Base-by-base conservation (phyloP, 2,113 vertebrate genomes). In the Callaeas wilsoni region DNA sequence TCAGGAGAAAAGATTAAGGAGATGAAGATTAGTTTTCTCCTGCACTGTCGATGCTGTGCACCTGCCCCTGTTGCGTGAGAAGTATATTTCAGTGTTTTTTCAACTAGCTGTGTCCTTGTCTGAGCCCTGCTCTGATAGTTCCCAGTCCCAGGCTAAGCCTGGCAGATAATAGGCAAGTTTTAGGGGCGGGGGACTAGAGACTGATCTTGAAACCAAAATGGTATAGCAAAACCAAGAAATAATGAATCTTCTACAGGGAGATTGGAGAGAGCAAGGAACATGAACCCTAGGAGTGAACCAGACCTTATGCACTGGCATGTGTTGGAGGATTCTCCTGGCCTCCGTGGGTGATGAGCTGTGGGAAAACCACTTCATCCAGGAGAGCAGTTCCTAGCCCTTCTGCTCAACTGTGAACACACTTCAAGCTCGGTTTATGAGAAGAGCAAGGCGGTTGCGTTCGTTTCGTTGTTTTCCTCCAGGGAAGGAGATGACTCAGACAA, bases 61-160 rank as follows among this genome's bases (percentile, higher is more conserved):
- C 77, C 76, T 46, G 35, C 44, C 8, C 13, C 47, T 87, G 0
- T 67, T 68, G 62, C 9, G 7, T 17, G 30, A 84, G 57, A 55
- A 55, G 29, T 78, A 73, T 91, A 30, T 85, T 91, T 57, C 77
- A 80, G 16, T 96, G 78, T 97, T 96, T 95, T 91, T 84, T 91
- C 67, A 91, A 90, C 84, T 39, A 14, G 6, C 39, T 71, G 11
- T 91, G 69, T 87, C 46, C 53, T 94, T 91, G 82, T 70, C 59
- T 63, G 27, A 74, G 39, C 25, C 50, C n/a, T 50, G 26, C 25
- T 74, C 39, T 65, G 63, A 68, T 77, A 37, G 37, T 37, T 85
- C 37, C 49, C 44, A n/a, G 62, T 56, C 17, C 23, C 10, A 67
- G 39, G 55, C 79, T 89, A 81, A 81, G 23, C 41, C 29, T 62